Conservation (phyloP, 2,888 invertebrate genomes). For the Cerastis leucographa region DNA sequence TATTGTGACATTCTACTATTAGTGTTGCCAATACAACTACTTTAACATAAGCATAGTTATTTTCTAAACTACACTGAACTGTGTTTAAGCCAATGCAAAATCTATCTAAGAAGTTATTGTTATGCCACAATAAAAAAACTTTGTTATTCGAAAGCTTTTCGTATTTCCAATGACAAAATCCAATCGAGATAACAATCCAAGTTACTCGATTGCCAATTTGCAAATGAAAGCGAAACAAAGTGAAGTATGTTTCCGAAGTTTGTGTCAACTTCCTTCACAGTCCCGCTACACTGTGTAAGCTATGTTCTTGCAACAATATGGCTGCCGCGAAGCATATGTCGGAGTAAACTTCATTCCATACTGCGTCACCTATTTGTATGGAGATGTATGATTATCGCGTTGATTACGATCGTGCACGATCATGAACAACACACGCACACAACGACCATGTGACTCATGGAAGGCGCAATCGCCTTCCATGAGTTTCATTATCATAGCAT, state of each 20-base stretch:
- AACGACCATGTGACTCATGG: no score
- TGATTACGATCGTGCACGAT: neutral
- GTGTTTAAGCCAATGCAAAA: neutral
- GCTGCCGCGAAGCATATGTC: neutral
- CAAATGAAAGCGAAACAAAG: conserved; percentile 49
- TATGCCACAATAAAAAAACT: conserved; percentile 1
- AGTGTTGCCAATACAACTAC: neutral
- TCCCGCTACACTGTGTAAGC: neutral
- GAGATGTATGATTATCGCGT: neutral
- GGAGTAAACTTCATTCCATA: neutral
- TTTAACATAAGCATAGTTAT: neutral
- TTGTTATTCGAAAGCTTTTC: conserved; percentile 25
- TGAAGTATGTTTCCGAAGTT: conserved; percentile 30
- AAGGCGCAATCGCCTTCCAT: no score
- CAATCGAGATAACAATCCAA: conserved; percentile 48
- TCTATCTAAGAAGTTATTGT: neutral
- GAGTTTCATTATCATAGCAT: neutral
- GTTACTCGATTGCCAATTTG: conserved; percentile 52
- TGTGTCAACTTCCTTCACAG: conserved; percentile 6
- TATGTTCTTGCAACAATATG: neutral
- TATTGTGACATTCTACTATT: neutral
- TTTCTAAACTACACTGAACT: neutral
- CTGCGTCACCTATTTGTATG: neutral
- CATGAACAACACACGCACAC: no score
- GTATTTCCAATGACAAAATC: conserved; percentile 35